A percentile compares a stretch with the other conserved stretches of the same genome.
Conservation (phyloP, 2,113 vertebrate species). For the Reinhardtius hippoglossoides region DNA sequence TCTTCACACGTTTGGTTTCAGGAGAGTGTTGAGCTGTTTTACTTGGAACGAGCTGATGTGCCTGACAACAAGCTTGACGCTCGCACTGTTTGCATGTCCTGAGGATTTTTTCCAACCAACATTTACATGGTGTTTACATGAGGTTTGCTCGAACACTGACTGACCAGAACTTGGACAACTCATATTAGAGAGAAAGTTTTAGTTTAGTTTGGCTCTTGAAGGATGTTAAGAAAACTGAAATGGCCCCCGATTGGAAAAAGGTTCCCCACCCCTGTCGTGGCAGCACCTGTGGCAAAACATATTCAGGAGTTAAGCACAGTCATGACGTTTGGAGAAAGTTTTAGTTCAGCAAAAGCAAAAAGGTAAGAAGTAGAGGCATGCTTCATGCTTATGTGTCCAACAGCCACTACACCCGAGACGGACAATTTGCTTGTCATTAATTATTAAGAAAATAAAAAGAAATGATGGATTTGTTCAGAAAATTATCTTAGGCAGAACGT, state of each 20-base stretch:
- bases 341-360: slow-evolving; percentile 6
- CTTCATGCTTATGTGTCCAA: neutral
- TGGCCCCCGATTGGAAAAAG: slow-evolving; percentile 3
- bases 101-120: too few relatives aligned
- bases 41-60: too few relatives aligned
- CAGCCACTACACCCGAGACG: neutral
- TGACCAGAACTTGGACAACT: too few relatives aligned
- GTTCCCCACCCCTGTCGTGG: neutral
- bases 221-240: neutral
- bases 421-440: neutral
- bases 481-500: slow-evolving; percentile 5
- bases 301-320: slow-evolving; percentile 3
- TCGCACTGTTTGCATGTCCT: too few relatives aligned
- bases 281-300: neutral
- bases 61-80: too few relatives aligned
- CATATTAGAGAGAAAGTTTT: too few relatives aligned
- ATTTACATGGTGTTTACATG: too few relatives aligned
- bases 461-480: slow-evolving; percentile 2
- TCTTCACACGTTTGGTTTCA: too few relatives aligned
- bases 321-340: neutral
- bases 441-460: slow-evolving; percentile 5
- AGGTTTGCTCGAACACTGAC: too few relatives aligned
- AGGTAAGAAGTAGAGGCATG: neutral
- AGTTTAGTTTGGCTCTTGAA: neutral
- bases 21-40: too few relatives aligned